phyloP scores from a whole-genome alignment of 2,888 invertebrate species.

The Eurois occulta region DNA sequence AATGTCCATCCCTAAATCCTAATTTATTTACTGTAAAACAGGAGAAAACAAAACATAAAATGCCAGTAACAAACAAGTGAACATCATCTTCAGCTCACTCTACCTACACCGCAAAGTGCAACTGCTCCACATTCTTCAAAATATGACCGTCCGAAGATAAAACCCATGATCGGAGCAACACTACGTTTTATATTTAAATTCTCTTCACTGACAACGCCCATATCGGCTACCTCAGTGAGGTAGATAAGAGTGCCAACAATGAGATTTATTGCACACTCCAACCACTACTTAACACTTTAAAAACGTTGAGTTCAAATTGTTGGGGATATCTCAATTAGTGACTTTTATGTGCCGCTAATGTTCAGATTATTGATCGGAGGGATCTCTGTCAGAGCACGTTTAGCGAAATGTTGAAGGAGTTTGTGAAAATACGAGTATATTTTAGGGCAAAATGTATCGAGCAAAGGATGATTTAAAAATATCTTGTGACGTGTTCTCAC shows the following conservation, averaged over 20 bases:
- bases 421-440: neutral
- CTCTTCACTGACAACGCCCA: slow-evolving; percentile 81
- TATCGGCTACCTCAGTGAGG: slow-evolving; percentile 85
- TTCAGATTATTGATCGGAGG: slow-evolving; percentile 64
- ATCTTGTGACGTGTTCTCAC: neutral
- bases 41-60: neutral
- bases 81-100: slow-evolving; percentile 1
- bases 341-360: slow-evolving; percentile 79
- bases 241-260: slow-evolving; percentile 85
- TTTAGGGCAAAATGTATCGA: neutral
- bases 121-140: slow-evolving; percentile 52
- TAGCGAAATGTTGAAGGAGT: slow-evolving; percentile 7
- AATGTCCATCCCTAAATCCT: neutral
- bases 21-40: neutral
- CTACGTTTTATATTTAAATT: slow-evolving; percentile 84
- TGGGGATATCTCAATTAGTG: slow-evolving; percentile 83
- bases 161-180: slow-evolving; percentile 52
- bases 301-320: slow-evolving; percentile 79
- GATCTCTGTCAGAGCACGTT: slow-evolving; percentile 31
- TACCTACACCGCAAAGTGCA: slow-evolving; percentile 15
- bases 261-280: slow-evolving; percentile 88
- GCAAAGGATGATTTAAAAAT: neutral
- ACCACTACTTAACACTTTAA: slow-evolving; percentile 77
- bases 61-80: neutral
- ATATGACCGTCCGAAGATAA: slow-evolving; percentile 64